These are phyloP conservation scores for Platypus cylindrus DNA, from an alignment of 2,888 invertebrate genomes.

Conservation along the genomic window DNA sequence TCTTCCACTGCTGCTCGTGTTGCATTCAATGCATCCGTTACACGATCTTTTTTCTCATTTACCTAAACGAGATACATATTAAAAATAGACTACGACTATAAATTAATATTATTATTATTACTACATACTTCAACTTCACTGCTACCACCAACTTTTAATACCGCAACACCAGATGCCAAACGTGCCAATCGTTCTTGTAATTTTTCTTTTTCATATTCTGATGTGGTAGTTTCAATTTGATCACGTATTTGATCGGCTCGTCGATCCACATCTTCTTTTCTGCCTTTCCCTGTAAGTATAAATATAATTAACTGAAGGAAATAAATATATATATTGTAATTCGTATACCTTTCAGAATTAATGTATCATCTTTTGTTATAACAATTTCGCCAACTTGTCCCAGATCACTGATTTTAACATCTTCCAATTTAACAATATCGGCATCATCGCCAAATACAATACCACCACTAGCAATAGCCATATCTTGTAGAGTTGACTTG, in stretches of 20 bases:
- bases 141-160: slow-evolving; percentile 38
- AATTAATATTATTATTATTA: background rate
- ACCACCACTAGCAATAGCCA: slow-evolving; percentile 38
- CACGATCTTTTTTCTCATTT: slow-evolving; percentile 39
- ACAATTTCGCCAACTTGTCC: slow-evolving; percentile 37
- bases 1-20: slow-evolving; percentile 40
- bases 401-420: slow-evolving; percentile 32
- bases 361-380: slow-evolving; percentile 39
- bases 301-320: background rate
- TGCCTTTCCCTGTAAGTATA: slow-evolving; percentile 34
- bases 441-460: slow-evolving; percentile 37
- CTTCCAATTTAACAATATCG: slow-evolving; percentile 36
- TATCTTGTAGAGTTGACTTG: slow-evolving; percentile 37
- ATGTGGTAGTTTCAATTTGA: slow-evolving; percentile 35
- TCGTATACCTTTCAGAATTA: slow-evolving; percentile 32
- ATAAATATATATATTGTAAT: background rate
- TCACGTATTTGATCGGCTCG: slow-evolving; percentile 35
- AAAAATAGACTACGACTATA: slow-evolving; percentile 1
- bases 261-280: slow-evolving; percentile 33
- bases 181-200: slow-evolving; percentile 38
- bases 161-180: slow-evolving; percentile 38
- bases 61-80: slow-evolving; percentile 17
- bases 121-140: slow-evolving; percentile 35
- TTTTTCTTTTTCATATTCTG: slow-evolving; percentile 40
- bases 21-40: slow-evolving; percentile 39